phyloP scores from a whole-genome alignment of 1,140 invertebrate genomes.

The Pantala flavescens region DNA sequence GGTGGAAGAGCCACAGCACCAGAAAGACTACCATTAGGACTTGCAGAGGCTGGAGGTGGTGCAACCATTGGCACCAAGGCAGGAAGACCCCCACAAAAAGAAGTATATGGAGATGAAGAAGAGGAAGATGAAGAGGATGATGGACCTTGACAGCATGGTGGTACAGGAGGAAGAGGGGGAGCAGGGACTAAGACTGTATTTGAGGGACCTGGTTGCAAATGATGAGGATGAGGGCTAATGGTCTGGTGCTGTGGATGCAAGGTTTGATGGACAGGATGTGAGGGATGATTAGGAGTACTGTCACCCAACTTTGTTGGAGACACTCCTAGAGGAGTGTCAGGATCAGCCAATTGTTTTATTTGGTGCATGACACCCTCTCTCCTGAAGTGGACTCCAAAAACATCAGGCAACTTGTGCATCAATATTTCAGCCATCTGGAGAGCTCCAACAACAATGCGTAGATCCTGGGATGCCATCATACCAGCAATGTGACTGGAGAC shows the following conservation, averaged over 20 bases:
- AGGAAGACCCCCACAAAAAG: background rate
- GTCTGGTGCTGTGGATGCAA: background rate
- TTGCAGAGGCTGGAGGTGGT: background rate
- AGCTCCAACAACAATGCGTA: constrained; percentile 93
- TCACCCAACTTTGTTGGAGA: constrained; percentile 44
- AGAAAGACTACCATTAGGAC: constrained; percentile 1
- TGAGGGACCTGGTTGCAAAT: background rate
- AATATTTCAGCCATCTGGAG: constrained; percentile 92
- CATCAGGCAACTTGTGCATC: constrained; percentile 89
- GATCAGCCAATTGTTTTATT: constrained; percentile 64
- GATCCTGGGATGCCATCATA: constrained; percentile 92
- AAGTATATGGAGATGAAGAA: background rate
- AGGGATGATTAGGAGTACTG: background rate
- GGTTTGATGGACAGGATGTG: background rate
- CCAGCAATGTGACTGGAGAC: constrained; percentile 95
- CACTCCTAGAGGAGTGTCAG: constrained; percentile 48
- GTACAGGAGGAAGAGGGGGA: background rate
- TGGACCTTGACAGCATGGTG: background rate
- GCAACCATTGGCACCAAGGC: background rate
- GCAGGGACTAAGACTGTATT: constrained; percentile 1
- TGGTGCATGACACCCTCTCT: constrained; percentile 91
- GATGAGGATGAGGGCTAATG: constrained; percentile 2
- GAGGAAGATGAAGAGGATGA: background rate
- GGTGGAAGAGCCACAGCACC: constrained; percentile 24
- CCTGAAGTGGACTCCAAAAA: constrained; percentile 89